phyloP scores from a whole-genome alignment of 2,888 invertebrate genomes.

The Hydraecia micacea region DNA sequence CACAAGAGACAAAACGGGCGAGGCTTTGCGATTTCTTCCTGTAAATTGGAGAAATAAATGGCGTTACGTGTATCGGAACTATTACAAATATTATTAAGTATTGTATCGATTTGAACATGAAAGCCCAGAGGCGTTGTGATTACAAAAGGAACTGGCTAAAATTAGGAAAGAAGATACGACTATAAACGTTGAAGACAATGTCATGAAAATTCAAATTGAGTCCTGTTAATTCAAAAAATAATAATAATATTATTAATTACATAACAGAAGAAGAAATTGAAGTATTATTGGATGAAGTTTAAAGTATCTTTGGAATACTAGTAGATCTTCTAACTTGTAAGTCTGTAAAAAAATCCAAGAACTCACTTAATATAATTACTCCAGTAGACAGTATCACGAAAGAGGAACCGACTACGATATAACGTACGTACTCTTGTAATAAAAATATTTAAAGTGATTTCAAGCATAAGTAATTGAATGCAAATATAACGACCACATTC shows the following conservation, averaged over 20 bases:
- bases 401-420: background rate
- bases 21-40: constrained; percentile 63
- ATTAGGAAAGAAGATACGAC: accelerated
- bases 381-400: background rate
- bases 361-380: background rate
- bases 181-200: too few species aligned
- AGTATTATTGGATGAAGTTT: background rate
- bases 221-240: background rate
- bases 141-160: background rate
- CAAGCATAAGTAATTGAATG: background rate
- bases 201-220: background rate
- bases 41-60: constrained; percentile 63
- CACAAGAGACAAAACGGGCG: constrained; percentile 60
- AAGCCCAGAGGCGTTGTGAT: background rate
- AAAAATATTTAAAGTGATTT: background rate
- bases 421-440: too few species aligned
- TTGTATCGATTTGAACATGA: constrained; percentile 19
- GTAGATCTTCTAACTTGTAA: too few species aligned
- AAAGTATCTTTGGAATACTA: background rate
- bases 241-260: background rate
- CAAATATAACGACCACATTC: constrained; percentile 4
- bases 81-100: constrained; percentile 48
- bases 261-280: background rate
- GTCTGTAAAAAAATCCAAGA: background rate
- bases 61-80: constrained; percentile 51